A percentile compares a stretch with the other conserved stretches of the same genome.
These are phyloP conservation scores for Anneissia japonica DNA, from an alignment of 35 echinoderm and acorn worm species.

Conservation along the genomic window DNA sequence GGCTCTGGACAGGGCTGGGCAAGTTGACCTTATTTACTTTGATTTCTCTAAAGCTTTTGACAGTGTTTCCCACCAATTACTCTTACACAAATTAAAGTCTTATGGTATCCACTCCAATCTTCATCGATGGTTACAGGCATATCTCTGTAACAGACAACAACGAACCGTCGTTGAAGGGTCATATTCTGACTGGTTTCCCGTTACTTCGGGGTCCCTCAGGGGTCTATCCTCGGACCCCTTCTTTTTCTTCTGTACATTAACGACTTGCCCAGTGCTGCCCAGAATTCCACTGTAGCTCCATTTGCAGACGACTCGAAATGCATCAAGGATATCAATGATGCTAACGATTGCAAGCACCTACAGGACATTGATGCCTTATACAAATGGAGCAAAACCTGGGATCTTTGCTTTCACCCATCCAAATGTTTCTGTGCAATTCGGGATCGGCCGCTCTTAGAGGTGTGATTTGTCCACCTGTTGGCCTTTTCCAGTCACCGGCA, in stretches of 20 bases:
- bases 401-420: no score
- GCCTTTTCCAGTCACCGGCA: no score
- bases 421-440: no score
- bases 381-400: background rate
- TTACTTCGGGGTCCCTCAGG: background rate
- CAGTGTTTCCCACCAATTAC: no score
- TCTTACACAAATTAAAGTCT: no score
- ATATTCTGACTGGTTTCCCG: background rate
- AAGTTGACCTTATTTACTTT: no score
- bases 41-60: no score
- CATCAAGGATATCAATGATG: background rate
- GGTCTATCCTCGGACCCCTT: background rate
- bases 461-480: no score
- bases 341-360: background rate
- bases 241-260: background rate
- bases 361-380: background rate
- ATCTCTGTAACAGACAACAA: background rate
- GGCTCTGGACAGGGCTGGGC: no score
- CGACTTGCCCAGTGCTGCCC: background rate
- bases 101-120: no score
- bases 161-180: background rate
- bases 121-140: no score
- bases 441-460: no score
- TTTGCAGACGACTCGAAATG: background rate
- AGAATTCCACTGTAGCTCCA: background rate